These are phyloP conservation scores for Serilophus lunatus DNA, from an alignment of 2,113 vertebrate species.

Conservation along the genomic window DNA sequence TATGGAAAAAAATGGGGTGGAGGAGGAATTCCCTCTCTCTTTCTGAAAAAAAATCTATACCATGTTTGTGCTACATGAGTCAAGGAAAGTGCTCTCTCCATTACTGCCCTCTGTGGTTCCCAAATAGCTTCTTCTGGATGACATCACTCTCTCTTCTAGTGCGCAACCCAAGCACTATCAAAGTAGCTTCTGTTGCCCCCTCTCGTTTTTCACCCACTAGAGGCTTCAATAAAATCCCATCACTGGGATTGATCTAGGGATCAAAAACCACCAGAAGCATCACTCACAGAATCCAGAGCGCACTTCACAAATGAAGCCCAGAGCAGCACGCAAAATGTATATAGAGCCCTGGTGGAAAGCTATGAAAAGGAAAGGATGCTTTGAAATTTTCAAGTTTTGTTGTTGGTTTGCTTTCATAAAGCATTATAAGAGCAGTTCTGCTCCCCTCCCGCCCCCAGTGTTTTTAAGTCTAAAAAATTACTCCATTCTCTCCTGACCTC, in stretches of 20 bases:
- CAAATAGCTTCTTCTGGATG: neutral
- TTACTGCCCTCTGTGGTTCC: neutral
- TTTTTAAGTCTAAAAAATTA: slow-evolving; percentile 51
- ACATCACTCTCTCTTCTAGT: neutral
- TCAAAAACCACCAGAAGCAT: slow-evolving; percentile 22
- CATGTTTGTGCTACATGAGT: neutral
- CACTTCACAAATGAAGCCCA: neutral
- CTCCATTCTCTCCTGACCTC: slow-evolving; percentile 4
- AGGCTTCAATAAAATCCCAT: slow-evolving; percentile 32
- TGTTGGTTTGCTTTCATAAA: slow-evolving; percentile 36
- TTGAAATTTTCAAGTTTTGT: slow-evolving; percentile 24
- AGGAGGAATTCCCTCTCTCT: neutral
- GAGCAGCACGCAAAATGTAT: neutral
- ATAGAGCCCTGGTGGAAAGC: neutral
- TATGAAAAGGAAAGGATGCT: slow-evolving; percentile 24
- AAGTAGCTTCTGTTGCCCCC: slow-evolving; percentile 16
- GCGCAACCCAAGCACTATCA: neutral
- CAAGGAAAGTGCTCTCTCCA: neutral
- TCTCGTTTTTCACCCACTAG: neutral
- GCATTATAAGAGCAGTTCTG: neutral
- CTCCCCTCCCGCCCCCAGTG: neutral
- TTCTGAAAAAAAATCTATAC: neutral
- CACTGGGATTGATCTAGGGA: slow-evolving; percentile 6
- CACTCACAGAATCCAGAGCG: neutral
- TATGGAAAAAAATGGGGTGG: neutral